phyloP scores from a whole-genome alignment of 2,113 vertebrate genomes.

The Chauna torquata region DNA sequence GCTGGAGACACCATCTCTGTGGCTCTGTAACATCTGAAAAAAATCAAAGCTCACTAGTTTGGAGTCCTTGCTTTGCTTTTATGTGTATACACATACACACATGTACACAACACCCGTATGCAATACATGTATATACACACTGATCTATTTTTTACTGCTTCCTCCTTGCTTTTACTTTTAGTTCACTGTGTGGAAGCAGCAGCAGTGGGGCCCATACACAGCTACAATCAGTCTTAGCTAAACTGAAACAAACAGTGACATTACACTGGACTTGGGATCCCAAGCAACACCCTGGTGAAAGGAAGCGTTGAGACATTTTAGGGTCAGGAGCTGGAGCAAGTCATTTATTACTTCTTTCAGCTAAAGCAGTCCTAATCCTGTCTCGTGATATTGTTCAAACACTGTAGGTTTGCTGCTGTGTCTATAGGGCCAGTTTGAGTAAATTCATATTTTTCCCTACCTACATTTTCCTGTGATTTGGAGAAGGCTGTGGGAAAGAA shows the following conservation, averaged over 20 bases:
- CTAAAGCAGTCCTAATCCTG: background rate
- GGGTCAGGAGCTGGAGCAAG: background rate
- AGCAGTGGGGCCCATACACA: background rate
- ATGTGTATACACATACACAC: background rate
- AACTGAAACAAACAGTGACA: background rate
- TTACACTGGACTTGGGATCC: background rate
- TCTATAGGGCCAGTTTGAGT: background rate
- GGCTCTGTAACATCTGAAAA: background rate
- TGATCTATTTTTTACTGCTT: background rate
- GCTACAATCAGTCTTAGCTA: background rate
- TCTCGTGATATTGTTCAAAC: background rate
- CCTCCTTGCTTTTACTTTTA: background rate
- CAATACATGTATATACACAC: background rate
- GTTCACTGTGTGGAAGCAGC: background rate
- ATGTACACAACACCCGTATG: background rate
- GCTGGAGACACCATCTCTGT: background rate
- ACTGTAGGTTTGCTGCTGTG: background rate
- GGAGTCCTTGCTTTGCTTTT: background rate
- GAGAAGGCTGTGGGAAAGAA: background rate
- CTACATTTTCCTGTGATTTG: background rate
- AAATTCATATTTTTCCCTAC: background rate
- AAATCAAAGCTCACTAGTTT: slow-evolving; percentile 4
- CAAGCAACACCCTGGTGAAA: background rate
- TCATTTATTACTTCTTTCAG: background rate
- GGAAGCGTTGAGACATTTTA: background rate